A percentile compares a stretch with the other conserved stretches of the same genome.
Evolutionary conservation across 2,113 vertebrate species (phyloP).

Genomic region (Nanorana parkeri): DNA sequence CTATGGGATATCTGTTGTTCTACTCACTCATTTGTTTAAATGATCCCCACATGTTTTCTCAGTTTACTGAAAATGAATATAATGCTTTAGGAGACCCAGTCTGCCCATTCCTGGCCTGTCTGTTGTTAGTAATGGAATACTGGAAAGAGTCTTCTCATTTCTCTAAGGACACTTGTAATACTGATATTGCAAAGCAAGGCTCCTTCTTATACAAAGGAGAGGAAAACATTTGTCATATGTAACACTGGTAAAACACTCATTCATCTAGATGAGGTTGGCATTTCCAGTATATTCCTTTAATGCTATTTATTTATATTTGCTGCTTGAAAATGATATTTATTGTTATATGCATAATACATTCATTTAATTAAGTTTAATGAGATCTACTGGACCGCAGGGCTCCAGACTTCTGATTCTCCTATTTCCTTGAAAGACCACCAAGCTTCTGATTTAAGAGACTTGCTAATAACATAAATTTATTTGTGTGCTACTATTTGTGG

Average conservation of each 20-base stretch:
- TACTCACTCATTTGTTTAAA: neutral
- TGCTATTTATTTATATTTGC: conserved; percentile 18
- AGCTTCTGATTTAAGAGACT: too few species aligned
- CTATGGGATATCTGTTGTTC: too few species aligned
- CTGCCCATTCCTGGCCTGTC: conserved; percentile 29
- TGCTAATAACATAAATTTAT: too few species aligned
- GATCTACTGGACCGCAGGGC: neutral
- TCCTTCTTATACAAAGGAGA: conserved; percentile 1
- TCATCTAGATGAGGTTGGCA: conserved; percentile 9
- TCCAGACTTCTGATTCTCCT: too few species aligned
- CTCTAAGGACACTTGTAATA: conserved; percentile 10
- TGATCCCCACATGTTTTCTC: conserved; percentile 11
- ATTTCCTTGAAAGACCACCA: too few species aligned
- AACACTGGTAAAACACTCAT: neutral
- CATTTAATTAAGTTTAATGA: conserved; percentile 5
- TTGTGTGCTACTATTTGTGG: too few species aligned
- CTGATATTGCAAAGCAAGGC: conserved; percentile 9
- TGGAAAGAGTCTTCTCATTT: conserved; percentile 9
- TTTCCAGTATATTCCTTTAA: conserved; percentile 28
- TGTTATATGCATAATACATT: neutral
- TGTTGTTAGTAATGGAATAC: conserved; percentile 39
- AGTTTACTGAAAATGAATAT: conserved; percentile 32
- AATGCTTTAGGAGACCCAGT: conserved; percentile 18
- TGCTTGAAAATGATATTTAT: neutral
- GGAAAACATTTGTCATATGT: neutral